Percentiles rank a stretch among this genome's conserved stretches.
Evolutionary conservation across 2,113 vertebrate genomes (phyloP).

Genomic region (Macroglossus sobrinus): DNA sequence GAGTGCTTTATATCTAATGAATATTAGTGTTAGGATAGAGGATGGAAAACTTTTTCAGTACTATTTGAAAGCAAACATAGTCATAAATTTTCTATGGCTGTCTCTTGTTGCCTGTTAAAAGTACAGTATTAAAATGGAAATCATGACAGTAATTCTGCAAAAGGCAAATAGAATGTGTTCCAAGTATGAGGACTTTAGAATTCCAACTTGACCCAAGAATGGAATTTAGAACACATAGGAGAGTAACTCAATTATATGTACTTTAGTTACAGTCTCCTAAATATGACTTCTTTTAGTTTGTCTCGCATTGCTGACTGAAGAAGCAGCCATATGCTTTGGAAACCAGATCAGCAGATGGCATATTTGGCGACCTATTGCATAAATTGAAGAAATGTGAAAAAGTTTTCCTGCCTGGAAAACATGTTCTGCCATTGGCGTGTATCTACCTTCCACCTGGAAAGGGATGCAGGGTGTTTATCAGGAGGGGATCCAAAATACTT

Average conservation of each 20-base stretch:
- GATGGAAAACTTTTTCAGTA: not conserved
- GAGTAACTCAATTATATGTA: not conserved
- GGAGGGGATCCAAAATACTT: not conserved
- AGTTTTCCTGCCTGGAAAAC: slow-evolving; percentile 46
- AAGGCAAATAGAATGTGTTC: not conserved
- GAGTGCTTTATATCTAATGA: not conserved
- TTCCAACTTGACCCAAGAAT: not conserved
- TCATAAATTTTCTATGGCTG: not conserved
- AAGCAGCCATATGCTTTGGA: slow-evolving; percentile 49
- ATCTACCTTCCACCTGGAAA: not conserved
- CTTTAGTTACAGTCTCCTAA: not conserved
- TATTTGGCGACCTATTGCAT: slow-evolving; percentile 46
- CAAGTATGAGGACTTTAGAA: not conserved
- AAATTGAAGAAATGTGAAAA: slow-evolving; percentile 56
- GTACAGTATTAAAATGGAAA: not conserved
- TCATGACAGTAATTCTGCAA: not conserved
- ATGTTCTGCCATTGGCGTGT: not conserved
- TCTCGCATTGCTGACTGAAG: not conserved
- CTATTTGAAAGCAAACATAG: not conserved
- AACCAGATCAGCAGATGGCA: slow-evolving; percentile 60
- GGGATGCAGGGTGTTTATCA: not conserved
- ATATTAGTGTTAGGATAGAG: not conserved
- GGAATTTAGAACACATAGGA: not conserved
- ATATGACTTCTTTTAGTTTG: not conserved
- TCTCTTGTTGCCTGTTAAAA: not conserved